Percentiles rank a stretch among this genome's conserved stretches.
Conservation (phyloP, 2,888 invertebrate species). For the Carpatolechia fugitivella region DNA sequence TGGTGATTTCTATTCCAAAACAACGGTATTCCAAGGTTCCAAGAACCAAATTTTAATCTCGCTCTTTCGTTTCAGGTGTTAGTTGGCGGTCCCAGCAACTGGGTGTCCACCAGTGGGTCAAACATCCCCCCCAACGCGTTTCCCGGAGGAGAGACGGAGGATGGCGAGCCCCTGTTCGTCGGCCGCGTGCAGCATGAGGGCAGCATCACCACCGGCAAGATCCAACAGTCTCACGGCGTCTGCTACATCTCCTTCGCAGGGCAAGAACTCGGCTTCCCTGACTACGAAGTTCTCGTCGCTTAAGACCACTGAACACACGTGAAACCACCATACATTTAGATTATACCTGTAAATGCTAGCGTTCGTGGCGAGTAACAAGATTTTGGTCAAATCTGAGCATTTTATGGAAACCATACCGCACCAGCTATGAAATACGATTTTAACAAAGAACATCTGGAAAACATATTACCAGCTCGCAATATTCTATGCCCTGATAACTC, state of each 20-base stretch:
- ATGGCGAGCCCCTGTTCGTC: conserved; percentile 88
- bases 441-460: no score
- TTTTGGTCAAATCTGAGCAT: no score
- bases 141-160: conserved; percentile 85
- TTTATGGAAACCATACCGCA: no score
- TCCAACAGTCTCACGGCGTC: conserved; percentile 89
- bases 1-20: no score
- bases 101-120: conserved; percentile 84
- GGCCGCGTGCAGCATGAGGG: conserved; percentile 89
- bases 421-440: no score
- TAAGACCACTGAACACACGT: conserved; percentile 30
- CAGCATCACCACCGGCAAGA: conserved; percentile 88
- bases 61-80: no score
- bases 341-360: not conserved
- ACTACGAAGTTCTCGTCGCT: conserved; percentile 86
- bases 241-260: conserved; percentile 92
- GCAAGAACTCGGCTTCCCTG: conserved; percentile 87
- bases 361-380: not conserved
- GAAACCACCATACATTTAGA: not conserved
- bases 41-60: no score
- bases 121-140: conserved; percentile 87
- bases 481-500: no score
- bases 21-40: no score
- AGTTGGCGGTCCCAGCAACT: conserved; percentile 81
- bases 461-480: no score